Percentiles rank a stretch among this genome's conserved stretches.
phyloP scores from a whole-genome alignment of 2,113 vertebrate species.

The Pomatorhinus ruficollis region DNA sequence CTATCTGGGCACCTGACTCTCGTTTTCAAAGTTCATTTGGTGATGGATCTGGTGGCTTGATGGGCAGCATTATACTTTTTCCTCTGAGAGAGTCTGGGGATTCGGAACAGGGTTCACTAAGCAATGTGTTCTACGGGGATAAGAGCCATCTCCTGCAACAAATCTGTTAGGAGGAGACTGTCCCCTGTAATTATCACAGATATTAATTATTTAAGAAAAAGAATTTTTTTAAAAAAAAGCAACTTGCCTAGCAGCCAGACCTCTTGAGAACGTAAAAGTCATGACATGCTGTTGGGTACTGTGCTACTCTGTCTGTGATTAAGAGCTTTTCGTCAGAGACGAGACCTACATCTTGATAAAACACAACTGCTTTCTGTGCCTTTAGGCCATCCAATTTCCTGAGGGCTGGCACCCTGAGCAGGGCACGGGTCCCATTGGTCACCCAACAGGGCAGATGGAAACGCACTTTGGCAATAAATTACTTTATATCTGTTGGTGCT shows the following conservation, averaged over 20 bases:
- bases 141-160: constrained; percentile 56
- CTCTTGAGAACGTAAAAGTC: constrained; percentile 62
- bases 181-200: constrained; percentile 55
- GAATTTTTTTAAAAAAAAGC: neutral
- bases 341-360: constrained; percentile 12
- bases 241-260: constrained; percentile 54
- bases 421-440: neutral
- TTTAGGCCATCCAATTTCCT: constrained; percentile 64
- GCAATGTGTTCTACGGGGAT: constrained; percentile 31
- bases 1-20: constrained; percentile 61
- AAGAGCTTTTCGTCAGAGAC: constrained; percentile 52
- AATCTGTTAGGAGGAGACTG: constrained; percentile 52
- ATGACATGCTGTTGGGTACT: constrained; percentile 53
- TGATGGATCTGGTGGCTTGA: constrained; percentile 66
- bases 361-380: constrained; percentile 36
- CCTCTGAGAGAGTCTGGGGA: constrained; percentile 68
- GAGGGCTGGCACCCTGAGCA: constrained; percentile 58
- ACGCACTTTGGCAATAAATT: constrained; percentile 40
- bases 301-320: constrained; percentile 57
- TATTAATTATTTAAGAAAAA: constrained; percentile 43
- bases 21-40: constrained; percentile 55
- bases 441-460: constrained; percentile 45
- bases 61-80: constrained; percentile 69
- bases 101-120: constrained; percentile 40
- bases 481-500: constrained; percentile 52